Conservation (phyloP, 1,140 invertebrate species). For the Lasioglossum albipes region DNA sequence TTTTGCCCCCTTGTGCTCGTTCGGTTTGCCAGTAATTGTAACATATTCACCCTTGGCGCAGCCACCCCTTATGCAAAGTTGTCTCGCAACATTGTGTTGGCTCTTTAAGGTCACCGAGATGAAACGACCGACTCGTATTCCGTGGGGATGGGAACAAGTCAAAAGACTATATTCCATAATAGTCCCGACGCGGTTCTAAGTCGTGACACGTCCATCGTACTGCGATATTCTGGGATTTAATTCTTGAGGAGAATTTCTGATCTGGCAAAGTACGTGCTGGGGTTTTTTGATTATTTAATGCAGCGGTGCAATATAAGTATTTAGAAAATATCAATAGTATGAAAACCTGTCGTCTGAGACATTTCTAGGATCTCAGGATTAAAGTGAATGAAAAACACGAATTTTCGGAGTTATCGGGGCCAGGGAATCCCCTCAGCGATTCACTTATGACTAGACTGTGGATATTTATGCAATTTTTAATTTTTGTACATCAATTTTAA, state of each 20-base stretch:
- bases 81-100: slow-evolving; percentile 26
- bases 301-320: no score
- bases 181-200: neutral
- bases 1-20: slow-evolving; percentile 39
- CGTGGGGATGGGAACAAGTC: neutral
- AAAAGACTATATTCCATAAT: neutral
- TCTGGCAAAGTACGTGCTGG: no score
- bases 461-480: no score
- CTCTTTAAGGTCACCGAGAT: slow-evolving; percentile 49
- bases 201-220: neutral
- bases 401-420: no score
- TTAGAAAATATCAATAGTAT: no score
- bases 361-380: no score
- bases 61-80: slow-evolving; percentile 57
- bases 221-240: neutral
- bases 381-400: no score
- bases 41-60: slow-evolving; percentile 74
- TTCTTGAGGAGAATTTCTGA: neutral
- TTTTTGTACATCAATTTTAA: no score
- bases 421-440: no score
- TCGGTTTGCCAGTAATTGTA: slow-evolving; percentile 79
- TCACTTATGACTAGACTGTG: no score
- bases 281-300: no score
- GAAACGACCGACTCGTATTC: slow-evolving; percentile 20
- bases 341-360: no score